Conservation (phyloP, 2,797 vertebrate species). For the Diglossa cyanea region DNA sequence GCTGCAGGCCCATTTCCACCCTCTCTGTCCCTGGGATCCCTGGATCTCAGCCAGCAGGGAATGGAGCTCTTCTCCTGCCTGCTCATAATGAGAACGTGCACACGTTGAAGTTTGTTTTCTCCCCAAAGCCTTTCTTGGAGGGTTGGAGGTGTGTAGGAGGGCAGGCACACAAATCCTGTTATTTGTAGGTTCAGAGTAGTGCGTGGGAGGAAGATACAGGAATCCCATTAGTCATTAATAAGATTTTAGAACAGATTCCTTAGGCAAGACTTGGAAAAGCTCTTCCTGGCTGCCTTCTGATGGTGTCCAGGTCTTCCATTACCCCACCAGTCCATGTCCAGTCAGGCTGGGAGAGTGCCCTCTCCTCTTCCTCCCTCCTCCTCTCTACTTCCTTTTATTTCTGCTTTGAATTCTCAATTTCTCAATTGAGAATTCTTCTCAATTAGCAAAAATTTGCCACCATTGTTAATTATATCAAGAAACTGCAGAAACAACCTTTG, state of each 20-base stretch:
- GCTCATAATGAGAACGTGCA: constrained; percentile 29
- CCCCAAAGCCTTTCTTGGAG: constrained; percentile 28
- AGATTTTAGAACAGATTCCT: neutral
- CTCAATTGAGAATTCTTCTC: neutral
- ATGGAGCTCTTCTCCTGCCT: constrained; percentile 40
- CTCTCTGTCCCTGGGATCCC: neutral
- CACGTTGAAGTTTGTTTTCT: constrained; percentile 25
- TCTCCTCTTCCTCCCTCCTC: neutral
- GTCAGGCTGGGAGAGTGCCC: neutral
- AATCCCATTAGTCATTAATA: constrained; percentile 24
- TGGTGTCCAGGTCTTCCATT: neutral
- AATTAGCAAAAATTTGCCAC: neutral
- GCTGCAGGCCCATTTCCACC: neutral
- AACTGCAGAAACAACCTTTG: neutral
- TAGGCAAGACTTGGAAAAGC: neutral
- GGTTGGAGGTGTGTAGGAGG: neutral
- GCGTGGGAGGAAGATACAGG: constrained; percentile 4
- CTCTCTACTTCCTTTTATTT: neutral
- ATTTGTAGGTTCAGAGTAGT: constrained; percentile 40
- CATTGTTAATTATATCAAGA: neutral
- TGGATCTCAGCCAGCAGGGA: constrained; percentile 8
- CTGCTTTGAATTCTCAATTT: neutral
- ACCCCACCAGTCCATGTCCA: neutral
- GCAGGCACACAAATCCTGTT: constrained; percentile 49
- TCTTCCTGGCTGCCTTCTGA: neutral